Conservation (phyloP, 2,797 vertebrate species). For the Lagocephalus sceleratus region DNA sequence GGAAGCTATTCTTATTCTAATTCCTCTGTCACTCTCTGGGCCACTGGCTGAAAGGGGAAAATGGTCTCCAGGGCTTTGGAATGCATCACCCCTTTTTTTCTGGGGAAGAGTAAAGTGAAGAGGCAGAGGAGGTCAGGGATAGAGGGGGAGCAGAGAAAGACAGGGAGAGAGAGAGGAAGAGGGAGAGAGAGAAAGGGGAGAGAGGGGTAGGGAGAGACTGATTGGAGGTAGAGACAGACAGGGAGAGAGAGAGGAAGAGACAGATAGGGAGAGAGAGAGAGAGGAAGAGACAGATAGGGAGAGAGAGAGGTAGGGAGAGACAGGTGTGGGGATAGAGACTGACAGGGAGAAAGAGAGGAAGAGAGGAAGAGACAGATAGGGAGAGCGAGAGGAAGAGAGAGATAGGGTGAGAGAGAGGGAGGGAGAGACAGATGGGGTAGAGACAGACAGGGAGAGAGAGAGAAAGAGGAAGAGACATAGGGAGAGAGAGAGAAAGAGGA, state of each 20-base stretch:
- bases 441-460: not conserved
- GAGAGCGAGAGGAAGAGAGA: not conserved
- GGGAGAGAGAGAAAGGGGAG: slow-evolving; percentile 15
- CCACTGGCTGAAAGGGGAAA: slow-evolving; percentile 81
- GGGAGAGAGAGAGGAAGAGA: slow-evolving; percentile 8
- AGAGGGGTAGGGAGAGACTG: slow-evolving; percentile 5
- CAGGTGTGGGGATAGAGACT: no score
- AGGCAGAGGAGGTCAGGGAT: slow-evolving; percentile 17
- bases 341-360: not conserved
- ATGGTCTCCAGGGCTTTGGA: slow-evolving; percentile 66
- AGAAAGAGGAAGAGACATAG: not conserved
- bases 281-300: not conserved
- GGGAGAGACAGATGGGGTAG: not conserved
- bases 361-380: not conserved
- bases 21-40: slow-evolving; percentile 80
- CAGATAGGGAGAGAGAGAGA: not conserved
- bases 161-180: slow-evolving; percentile 13
- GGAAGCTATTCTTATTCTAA: slow-evolving; percentile 91
- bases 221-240: slow-evolving; percentile 5
- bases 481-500: not conserved
- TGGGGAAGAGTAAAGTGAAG: slow-evolving; percentile 22
- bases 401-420: no score
- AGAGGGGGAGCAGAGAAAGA: slow-evolving; percentile 19
- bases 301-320: no score
- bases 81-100: slow-evolving; percentile 64